These are phyloP conservation scores for Laterallus jamaicensis DNA, from an alignment of 2,113 vertebrate species.

Conservation along the genomic window DNA sequence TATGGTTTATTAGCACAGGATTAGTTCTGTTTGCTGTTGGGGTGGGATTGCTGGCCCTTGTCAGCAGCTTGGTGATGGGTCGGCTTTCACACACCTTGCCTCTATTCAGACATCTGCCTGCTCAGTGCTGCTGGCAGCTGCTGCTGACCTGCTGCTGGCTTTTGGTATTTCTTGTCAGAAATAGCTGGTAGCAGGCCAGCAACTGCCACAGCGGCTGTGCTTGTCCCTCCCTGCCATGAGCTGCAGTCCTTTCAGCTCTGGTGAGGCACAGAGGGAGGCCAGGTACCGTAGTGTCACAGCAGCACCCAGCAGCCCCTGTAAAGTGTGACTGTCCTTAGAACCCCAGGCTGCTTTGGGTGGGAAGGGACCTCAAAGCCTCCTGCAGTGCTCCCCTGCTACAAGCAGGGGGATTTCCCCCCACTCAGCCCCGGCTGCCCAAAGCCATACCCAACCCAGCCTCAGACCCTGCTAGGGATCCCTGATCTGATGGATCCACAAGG, in stretches of 20 bases:
- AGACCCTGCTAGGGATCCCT: background rate
- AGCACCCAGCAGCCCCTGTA: background rate
- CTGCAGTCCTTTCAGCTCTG: background rate
- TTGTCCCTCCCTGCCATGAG: background rate
- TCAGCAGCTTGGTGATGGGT: background rate
- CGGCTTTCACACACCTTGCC: background rate
- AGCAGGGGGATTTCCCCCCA: background rate
- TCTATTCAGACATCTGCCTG: background rate
- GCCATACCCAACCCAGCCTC: rapidly evolving
- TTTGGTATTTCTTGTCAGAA: background rate
- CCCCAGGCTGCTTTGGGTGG: background rate
- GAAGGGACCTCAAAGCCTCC: background rate
- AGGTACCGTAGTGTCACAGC: background rate
- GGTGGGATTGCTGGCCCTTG: background rate
- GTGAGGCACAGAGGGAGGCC: background rate
- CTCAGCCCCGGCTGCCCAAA: background rate
- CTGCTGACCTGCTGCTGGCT: background rate
- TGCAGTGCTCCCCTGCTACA: background rate
- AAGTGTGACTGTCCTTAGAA: background rate
- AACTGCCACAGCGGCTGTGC: background rate
- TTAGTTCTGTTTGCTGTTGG: background rate
- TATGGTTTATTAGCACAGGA: background rate
- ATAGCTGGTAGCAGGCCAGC: background rate
- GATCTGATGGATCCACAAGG: too few relatives aligned
- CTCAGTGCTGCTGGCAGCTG: background rate